Base-by-base conservation (phyloP, 2,113 vertebrate species). In the Podocnemis expansa region DNA sequence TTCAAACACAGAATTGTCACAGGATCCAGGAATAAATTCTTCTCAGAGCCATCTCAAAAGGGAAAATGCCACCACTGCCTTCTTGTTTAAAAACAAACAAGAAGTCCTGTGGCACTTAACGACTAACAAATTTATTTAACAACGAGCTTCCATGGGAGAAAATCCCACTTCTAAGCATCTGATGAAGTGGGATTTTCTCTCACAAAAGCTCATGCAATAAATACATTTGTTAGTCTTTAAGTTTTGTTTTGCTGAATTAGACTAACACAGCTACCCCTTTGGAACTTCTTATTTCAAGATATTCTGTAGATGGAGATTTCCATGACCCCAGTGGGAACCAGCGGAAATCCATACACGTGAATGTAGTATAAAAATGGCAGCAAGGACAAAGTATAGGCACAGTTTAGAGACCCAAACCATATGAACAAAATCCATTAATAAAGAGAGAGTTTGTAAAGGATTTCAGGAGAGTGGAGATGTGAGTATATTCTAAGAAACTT, bases 401-500 rank as follows among this genome's bases (percentile, higher is more conserved):
- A 89, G 86, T 54, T 60, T 91, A 85, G 81, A 90, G 94, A 96
- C 80, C 84, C 84, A 95, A 84, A 97, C 45, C 19, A 43, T 43
- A 22, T 38, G 70, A 88, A 87, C 95, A 88, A 90, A 49, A 73
- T 92, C n/a, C 85, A 78, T 93, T 95, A 94, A 97, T 95, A 93
- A 96, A 95, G 82, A 94, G 96, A 94, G 96, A 96, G 91, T 93
- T 94, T 93, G 88, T 94, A 96, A 96, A 89, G 86, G 82, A 85
- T 94, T 97, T 82, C 88, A 91, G 88, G 89, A 82, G 80, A 94
- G 19, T 41, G 82, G 91, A 93, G 84, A 87, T 84, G 45, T 87
- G 89, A 91, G 92, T 88, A 95, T 95, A 94, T 84, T 90, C 86
- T 91, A 89, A n/a, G 92, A 94, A 93, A 91, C 73, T 89, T 90